phyloP scores from a whole-genome alignment of 2,888 invertebrate genomes.

The Dinocampus coccinellae region DNA sequence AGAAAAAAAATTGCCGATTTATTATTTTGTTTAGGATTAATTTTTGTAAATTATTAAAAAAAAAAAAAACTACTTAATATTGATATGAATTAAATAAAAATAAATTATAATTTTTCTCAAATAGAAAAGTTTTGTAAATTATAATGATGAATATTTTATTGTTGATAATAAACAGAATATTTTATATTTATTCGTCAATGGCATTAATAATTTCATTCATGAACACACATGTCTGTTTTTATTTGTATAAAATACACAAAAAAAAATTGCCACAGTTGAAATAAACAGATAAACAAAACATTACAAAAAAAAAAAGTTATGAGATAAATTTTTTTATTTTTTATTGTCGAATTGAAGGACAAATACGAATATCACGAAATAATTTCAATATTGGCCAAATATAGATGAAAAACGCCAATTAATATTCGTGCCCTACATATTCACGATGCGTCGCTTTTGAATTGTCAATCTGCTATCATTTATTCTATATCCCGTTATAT shows the following conservation, averaged over 20 bases:
- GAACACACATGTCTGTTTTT: conserved; percentile 1
- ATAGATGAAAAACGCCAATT: conserved; percentile 19
- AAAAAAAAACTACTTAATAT: too few relatives aligned
- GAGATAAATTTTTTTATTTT: too few relatives aligned
- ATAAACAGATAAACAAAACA: conserved; percentile 10
- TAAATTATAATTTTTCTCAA: too few relatives aligned
- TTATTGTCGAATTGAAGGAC: neutral
- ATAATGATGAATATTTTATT: too few relatives aligned
- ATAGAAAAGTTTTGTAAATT: too few relatives aligned
- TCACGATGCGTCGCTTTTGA: neutral
- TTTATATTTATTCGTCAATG: too few relatives aligned
- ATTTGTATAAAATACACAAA: neutral
- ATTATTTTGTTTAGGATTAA: too few relatives aligned
- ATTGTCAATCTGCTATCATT: conserved; percentile 1
- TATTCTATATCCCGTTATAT: neutral
- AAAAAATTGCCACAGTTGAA: neutral
- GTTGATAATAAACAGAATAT: too few relatives aligned
- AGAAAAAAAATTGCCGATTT: too few relatives aligned
- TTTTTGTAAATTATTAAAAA: too few relatives aligned
- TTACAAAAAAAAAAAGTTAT: neutral
- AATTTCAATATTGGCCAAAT: conserved; percentile 21
- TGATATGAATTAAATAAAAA: too few relatives aligned
- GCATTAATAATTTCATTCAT: too few relatives aligned
- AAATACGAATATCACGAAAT: conserved; percentile 26
- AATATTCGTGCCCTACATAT: conserved; percentile 30